Evolutionary conservation across 2,888 invertebrate genomes (phyloP).

Genomic region (Hirtodrosophila trivittata): DNA sequence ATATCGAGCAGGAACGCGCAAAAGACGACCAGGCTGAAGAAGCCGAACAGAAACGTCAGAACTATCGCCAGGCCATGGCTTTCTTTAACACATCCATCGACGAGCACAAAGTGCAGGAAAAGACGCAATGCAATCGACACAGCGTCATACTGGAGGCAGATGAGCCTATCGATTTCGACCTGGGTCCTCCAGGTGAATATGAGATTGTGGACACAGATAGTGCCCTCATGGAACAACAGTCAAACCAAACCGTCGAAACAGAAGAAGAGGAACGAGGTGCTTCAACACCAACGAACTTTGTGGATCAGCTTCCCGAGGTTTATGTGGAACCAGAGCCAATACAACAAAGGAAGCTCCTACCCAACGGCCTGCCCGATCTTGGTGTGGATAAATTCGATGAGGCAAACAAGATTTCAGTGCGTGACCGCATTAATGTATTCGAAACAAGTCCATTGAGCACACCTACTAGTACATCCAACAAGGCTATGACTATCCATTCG

Average conservation of each 20-base stretch:
- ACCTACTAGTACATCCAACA: constrained; percentile 32
- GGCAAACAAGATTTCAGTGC: constrained; percentile 78
- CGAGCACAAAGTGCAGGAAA: constrained; percentile 69
- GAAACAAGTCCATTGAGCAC: constrained; percentile 59
- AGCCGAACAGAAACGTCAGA: constrained; percentile 77
- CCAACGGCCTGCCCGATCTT: constrained; percentile 73
- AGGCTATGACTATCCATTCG: constrained; percentile 61
- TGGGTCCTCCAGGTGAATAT: constrained; percentile 59
- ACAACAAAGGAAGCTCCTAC: constrained; percentile 35
- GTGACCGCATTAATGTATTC: constrained; percentile 81
- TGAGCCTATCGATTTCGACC: constrained; percentile 23
- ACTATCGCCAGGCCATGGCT: constrained; percentile 82
- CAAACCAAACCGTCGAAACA: background rate
- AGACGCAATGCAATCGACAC: constrained; percentile 34
- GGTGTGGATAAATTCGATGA: constrained; percentile 67
- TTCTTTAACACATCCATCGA: constrained; percentile 81
- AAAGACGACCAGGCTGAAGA: constrained; percentile 62
- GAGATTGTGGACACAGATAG: constrained; percentile 56
- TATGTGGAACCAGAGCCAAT: constrained; percentile 59
- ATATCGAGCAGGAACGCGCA: constrained; percentile 55
- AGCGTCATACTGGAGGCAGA: constrained; percentile 56
- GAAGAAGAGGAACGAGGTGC: constrained; percentile 53
- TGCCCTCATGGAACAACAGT: constrained; percentile 36
- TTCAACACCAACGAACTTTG: constrained; percentile 72
- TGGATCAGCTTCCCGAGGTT: constrained; percentile 56